Base-by-base conservation (phyloP, 2,113 vertebrate species). In the Paramisgurnus dabryanus region DNA sequence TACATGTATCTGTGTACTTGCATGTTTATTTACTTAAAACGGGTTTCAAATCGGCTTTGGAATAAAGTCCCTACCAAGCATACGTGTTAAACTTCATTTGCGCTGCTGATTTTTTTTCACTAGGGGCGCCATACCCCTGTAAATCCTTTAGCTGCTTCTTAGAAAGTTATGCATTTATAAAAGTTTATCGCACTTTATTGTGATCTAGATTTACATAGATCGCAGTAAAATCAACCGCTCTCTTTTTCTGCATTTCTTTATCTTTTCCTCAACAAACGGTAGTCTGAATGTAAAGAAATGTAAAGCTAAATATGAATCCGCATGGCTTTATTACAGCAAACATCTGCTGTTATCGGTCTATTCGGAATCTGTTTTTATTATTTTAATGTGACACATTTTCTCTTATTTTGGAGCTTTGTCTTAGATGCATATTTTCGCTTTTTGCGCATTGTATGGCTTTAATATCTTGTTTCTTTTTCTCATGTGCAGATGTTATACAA, bases 61-160 rank as follows among this genome's bases (percentile, higher is more conserved):
- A 18, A 60, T 7, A 47, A 47, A 8, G 45, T 47, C 45, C 10
- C 45, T 9, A 2, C 45, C 7, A 47, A 10, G 45, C 45, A 7
- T 47, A 5, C 10, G 45, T 47, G 45, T 7, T 47, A 34, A 34
- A 34, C 27, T 34, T 50, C 12, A 12, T 17, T n/a, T 41, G n/a
- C 47, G 27, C 27, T 66, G 57, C 50, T 8, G 10, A 3, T 2
- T 34, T 11, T 18, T 22, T 41, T 11, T 72, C 83, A 63, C 22
- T 27, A 80, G 83, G 40, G 83, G 83, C 80, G 72, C 66, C 73
- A 49, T 3, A 72, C n/a, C 60, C 71, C 17, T 66, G 63, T 39
- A 76, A 76, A 80, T 84, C 12, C n/a, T 1, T 43, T n/a, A 8
- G 17, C n/a, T 27, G 7, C 17, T 43, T n/a, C 15, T 41, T 41